phyloP scores from a whole-genome alignment of 2,888 invertebrate genomes.

The Caenorhabditis sp. region DNA sequence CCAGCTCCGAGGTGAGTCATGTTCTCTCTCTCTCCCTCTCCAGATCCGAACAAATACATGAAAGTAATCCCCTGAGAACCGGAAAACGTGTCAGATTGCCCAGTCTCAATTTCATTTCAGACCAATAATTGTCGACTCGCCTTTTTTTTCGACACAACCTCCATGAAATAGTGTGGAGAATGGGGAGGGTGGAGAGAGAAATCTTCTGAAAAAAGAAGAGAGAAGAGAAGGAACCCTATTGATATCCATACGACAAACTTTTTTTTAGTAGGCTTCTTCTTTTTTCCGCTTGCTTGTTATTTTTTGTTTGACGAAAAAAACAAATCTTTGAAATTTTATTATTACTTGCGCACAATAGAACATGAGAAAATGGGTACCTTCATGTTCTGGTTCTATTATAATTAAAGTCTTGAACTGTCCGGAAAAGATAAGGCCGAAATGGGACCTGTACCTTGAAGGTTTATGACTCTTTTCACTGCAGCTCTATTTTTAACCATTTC shows the following conservation, averaged over 20 bases:
- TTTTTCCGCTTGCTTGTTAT: background rate
- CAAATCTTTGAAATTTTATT: slow-evolving; percentile 2
- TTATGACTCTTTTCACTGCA: too few relatives aligned
- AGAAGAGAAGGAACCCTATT: slow-evolving; percentile 7
- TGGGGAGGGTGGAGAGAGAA: background rate
- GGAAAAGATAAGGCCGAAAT: too few relatives aligned
- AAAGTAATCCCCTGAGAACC: background rate
- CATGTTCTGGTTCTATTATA: background rate
- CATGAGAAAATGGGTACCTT: too few relatives aligned
- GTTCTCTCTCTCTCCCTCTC: background rate
- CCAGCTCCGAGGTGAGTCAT: background rate
- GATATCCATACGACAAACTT: slow-evolving; percentile 5
- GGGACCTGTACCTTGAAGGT: too few relatives aligned
- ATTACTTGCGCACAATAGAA: too few relatives aligned
- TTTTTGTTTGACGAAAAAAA: slow-evolving; percentile 4
- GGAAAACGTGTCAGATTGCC: background rate
- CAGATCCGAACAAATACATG: slow-evolving; percentile 3
- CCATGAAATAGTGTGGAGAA: background rate
- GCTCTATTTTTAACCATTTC: too few relatives aligned
- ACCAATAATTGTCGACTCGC: background rate
- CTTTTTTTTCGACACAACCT: slow-evolving; percentile 10
- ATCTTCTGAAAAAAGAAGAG: slow-evolving; percentile 14
- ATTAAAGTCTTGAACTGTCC: background rate
- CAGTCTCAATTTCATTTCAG: background rate
- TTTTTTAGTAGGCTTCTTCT: background rate